Base-by-base conservation (phyloP, 2,888 invertebrate genomes). In the Pandemis heparana region DNA sequence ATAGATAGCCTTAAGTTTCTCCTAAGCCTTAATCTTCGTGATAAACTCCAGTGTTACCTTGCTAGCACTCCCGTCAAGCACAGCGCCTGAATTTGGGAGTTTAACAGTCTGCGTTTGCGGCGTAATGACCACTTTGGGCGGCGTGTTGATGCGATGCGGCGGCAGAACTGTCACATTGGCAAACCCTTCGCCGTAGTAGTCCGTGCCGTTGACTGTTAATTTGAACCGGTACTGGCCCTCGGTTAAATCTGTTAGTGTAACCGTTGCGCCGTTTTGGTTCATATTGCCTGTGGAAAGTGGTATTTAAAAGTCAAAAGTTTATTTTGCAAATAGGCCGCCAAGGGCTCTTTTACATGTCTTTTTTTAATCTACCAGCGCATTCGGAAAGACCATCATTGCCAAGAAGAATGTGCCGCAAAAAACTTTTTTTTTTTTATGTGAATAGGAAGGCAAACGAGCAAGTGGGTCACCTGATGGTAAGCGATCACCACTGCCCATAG, bases 81-180 rank as follows among this genome's bases (percentile, higher is more conserved):
- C 97, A 0, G 98, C 98, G 60, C 97, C 97, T 0, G 97, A 97
- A 80, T 98, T 99, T 0, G 99, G 98, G 78, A 98, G 94, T 82
- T 98, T 98, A 8, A 99, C 97, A 9, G 97, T 97, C 89, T 98
- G 98, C 51, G 96, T 95, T 4, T 96, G 95, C 0, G 99, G 99
- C 2, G 97, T 97, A 79, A 99, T 98, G 59, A 98, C 95, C 0
- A 98, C 98, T 74, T 96, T 95, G 0, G 99, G 99, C 0, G 97
- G 96, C 77, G 96, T 96, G 89, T 99, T 99, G 73, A 96, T 96
- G 73, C 98, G 95, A 75, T 97, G 96, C 48, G 97, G 97, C 83
- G 98, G 97, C 79, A 97, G 86, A 14, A 99, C 99, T 0, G 98
- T 98, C 4, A 99, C 97, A 87, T 99, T 99, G 0, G 98, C 98